Evolutionary conservation across 2,113 vertebrate species (phyloP).

Genomic region (Mustelus asterias): DNA sequence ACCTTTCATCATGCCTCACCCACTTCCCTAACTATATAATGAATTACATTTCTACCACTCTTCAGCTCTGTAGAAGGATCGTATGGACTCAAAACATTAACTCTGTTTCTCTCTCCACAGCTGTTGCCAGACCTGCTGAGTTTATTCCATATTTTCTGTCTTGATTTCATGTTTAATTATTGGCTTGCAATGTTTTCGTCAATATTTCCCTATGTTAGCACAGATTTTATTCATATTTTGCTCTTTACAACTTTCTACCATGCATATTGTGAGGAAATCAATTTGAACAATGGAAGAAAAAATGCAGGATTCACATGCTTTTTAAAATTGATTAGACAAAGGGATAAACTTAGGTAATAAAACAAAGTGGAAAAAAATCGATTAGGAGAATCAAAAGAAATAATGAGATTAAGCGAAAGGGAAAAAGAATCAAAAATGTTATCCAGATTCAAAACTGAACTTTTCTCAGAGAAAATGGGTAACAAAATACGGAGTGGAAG

Average conservation of each 20-base stretch:
- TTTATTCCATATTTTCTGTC: too few species aligned
- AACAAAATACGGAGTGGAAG: not conserved
- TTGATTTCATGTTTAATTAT: not conserved
- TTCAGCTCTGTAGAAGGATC: too few species aligned
- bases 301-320: not conserved
- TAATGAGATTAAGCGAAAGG: not conserved
- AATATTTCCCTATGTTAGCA: not conserved
- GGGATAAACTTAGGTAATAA: not conserved
- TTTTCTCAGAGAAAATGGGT: not conserved
- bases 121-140: too few species aligned
- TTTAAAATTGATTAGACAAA: not conserved
- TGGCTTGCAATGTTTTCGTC: not conserved
- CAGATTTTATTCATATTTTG: not conserved
- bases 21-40: too few species aligned
- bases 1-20: too few species aligned
- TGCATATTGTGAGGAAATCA: not conserved
- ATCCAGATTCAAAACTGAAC: not conserved
- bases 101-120: too few species aligned
- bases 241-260: not conserved
- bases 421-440: not conserved
- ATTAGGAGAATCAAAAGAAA: not conserved
- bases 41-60: too few species aligned
- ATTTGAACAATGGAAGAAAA: not conserved
- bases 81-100: too few species aligned
- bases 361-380: not conserved